Evolutionary conservation across 1,140 invertebrate species (phyloP).

Genomic region (Amphibalanus amphitrite): DNA sequence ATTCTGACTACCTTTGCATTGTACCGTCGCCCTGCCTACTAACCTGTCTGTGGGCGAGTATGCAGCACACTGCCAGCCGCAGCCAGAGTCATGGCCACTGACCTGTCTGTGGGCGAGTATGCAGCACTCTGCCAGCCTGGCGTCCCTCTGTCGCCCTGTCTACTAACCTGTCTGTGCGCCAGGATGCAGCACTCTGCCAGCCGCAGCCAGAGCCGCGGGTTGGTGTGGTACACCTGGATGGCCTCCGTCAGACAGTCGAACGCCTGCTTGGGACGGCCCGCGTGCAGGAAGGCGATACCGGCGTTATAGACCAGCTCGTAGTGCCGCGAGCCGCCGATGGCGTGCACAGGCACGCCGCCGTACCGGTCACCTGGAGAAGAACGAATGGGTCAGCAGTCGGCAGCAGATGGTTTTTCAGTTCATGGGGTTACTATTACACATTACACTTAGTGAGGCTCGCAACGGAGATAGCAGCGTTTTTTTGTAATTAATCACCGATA

Average conservation of each 20-base stretch:
- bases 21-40: no score
- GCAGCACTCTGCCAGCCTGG: conserved; percentile 91
- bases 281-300: conserved; percentile 65
- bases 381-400: background rate
- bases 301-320: conserved; percentile 80
- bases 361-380: conserved; percentile 24
- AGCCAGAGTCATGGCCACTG: conserved; percentile 41
- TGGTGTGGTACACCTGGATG: conserved; percentile 64
- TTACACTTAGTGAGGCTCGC: no score
- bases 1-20: no score
- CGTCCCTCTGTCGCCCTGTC: conserved; percentile 68
- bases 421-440: no score
- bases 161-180: conserved; percentile 45
- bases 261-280: conserved; percentile 56
- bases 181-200: conserved; percentile 81
- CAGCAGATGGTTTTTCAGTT: no score
- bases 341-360: conserved; percentile 36
- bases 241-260: conserved; percentile 84
- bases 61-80: conserved; percentile 88
- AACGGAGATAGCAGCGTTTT: no score
- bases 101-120: conserved; percentile 49
- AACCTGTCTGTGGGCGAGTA: no score
- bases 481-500: no score
- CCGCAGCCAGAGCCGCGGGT: conserved; percentile 76
- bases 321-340: conserved; percentile 41